A percentile compares a stretch with the other conserved stretches of the same genome.
phyloP scores from a whole-genome alignment of 2,113 vertebrate genomes.

The Tor tambroides region DNA sequence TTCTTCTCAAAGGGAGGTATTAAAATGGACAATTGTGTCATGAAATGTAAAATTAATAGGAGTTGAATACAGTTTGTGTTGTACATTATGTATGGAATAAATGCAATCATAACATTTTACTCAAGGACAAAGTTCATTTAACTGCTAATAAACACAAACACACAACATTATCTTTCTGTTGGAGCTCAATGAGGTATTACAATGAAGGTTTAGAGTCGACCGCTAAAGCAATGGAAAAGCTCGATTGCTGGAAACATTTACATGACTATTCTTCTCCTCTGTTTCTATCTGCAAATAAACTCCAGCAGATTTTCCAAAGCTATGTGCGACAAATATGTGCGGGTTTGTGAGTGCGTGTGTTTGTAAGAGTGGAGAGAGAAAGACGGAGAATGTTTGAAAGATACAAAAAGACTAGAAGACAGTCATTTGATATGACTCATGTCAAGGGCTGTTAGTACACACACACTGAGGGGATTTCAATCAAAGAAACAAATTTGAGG shows the following conservation, averaged over 20 bases:
- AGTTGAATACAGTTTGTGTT: neutral
- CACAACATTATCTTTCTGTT: neutral
- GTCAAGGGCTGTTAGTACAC: neutral
- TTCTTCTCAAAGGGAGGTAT: neutral
- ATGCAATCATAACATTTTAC: constrained; percentile 3
- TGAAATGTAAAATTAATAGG: neutral
- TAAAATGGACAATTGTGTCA: neutral
- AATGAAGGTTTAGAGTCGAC: constrained; percentile 60
- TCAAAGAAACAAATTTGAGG: constrained; percentile 6
- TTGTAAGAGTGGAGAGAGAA: constrained; percentile 1
- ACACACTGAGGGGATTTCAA: neutral
- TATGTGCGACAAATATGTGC: constrained; percentile 47
- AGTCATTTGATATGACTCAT: constrained; percentile 61
- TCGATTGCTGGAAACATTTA: constrained; percentile 74
- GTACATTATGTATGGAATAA: neutral
- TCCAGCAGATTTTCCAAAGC: constrained; percentile 76
- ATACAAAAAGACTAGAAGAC: neutral
- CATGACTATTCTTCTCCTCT: constrained; percentile 65
- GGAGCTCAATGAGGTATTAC: constrained; percentile 54
- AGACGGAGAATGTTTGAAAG: neutral
- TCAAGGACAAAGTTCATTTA: neutral
- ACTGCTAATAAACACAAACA: neutral
- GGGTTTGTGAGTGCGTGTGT: constrained; percentile 29
- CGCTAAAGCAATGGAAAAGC: constrained; percentile 66
- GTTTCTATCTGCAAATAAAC: constrained; percentile 74